Percentiles rank a stretch among this genome's conserved stretches.
phyloP scores from a whole-genome alignment of 2,888 invertebrate species.

The Deilephila elpenor region DNA sequence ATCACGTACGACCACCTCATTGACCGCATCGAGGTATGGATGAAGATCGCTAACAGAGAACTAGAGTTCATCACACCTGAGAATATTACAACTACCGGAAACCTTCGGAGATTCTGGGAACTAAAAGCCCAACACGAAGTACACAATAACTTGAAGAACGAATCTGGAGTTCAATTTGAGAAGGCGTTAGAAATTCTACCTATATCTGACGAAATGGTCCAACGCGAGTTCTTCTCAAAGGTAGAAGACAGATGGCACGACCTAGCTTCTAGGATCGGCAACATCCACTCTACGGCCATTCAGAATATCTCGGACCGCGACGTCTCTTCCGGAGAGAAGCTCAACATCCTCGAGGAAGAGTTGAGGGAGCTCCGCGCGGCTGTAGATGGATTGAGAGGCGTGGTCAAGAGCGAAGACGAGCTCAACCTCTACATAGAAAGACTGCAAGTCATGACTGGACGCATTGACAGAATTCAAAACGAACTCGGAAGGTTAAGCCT shows the following conservation, averaged over 20 bases:
- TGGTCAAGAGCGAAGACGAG: conserved; percentile 93
- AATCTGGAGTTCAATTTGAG: conserved; percentile 89
- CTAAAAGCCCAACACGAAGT: conserved; percentile 94
- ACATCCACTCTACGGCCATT: conserved; percentile 87
- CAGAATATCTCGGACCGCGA: conserved; percentile 89
- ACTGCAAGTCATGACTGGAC: conserved; percentile 89
- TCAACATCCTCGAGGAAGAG: conserved; percentile 90
- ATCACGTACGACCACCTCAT: conserved; percentile 88
- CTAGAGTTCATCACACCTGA: conserved; percentile 87
- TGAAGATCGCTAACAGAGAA: conserved; percentile 89
- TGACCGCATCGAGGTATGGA: conserved; percentile 90
- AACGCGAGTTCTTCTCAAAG: conserved; percentile 91
- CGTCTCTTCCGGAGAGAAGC: conserved; percentile 89
- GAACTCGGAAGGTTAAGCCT: conserved; percentile 91
- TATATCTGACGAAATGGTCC: conserved; percentile 93
- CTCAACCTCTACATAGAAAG: conserved; percentile 92
- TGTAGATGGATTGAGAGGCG: conserved; percentile 89
- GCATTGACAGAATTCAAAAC: conserved; percentile 91
- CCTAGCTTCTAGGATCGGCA: conserved; percentile 86
- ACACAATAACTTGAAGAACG: conserved; percentile 90
- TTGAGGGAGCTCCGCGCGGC: conserved; percentile 89
- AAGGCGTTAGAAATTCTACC: conserved; percentile 91
- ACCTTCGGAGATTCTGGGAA: conserved; percentile 94
- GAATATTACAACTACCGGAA: conserved; percentile 87
- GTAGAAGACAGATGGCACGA: conserved; percentile 91